Conservation (phyloP, 2,888 invertebrate species). For the Pardosa pseudoannulata region DNA sequence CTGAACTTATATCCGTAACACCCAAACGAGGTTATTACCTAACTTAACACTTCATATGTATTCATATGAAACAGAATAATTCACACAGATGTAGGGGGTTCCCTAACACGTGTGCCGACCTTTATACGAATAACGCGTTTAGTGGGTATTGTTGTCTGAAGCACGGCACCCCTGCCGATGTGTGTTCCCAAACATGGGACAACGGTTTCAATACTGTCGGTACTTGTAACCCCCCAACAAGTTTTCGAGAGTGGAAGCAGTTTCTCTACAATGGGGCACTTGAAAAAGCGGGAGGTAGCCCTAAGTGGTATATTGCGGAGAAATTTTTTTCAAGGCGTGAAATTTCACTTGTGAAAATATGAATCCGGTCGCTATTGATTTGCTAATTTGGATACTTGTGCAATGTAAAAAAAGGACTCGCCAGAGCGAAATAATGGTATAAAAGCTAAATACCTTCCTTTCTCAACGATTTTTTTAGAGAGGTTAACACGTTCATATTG, state of each 20-base stretch:
- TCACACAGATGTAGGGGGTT: constrained; percentile 42
- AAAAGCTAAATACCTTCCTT: neutral
- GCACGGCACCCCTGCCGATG: constrained; percentile 38
- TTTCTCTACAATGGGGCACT: constrained; percentile 7
- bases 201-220: constrained; percentile 41
- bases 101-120: constrained; percentile 27
- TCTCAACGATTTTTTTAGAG: too few species aligned
- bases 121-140: constrained; percentile 24
- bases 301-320: constrained; percentile 14
- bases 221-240: constrained; percentile 57
- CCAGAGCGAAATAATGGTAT: neutral
- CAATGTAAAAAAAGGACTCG: neutral
- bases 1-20: neutral
- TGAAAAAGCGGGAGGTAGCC: neutral
- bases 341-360: constrained; percentile 23
- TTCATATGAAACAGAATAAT: constrained; percentile 19
- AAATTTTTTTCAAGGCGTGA: constrained; percentile 27
- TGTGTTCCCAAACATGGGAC: constrained; percentile 50
- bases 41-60: neutral
- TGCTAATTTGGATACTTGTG: constrained; percentile 49
- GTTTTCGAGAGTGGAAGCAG: constrained; percentile 31
- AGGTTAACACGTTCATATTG: too few species aligned
- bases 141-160: constrained; percentile 29
- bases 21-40: neutral
- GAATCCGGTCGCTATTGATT: constrained; percentile 39